Base-by-base conservation (phyloP, 2,888 invertebrate genomes). In the Mechanitis mazaeus region DNA sequence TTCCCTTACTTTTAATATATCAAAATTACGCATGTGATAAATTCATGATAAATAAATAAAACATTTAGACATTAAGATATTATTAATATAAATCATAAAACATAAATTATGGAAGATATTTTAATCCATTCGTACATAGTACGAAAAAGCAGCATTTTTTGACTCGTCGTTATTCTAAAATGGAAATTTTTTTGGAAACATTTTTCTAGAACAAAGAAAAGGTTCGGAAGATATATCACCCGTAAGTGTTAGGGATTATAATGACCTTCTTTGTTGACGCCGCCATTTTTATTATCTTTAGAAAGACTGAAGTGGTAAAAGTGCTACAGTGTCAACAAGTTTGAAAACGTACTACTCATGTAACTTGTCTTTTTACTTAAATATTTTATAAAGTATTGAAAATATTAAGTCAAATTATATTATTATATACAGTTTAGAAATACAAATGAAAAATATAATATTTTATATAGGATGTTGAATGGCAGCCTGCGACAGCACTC, bases 181-280 rank as follows among this genome's bases (percentile, higher is more conserved):
- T 50, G 50, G 47, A 20, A 50, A 11, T 47, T 28, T 47, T 47
- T n/a, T 47, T 47, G 11, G 11, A 31, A 28, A 50, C 6, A 47
- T n/a, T 47, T 47, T 50, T 50, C 6, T n/a, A 50, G 31, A 50
- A 50, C 50, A 50, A 50, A 50, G 50, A 31, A 50, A 50, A 50
- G 50, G 50, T 50, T 50, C 50, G 11, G 50, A 31, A 50, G 31
- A 50, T 50, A 50, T 50, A 50, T 50, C 31, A 50, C 50, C 50
- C 50, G 42, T 31, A 31, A 50, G 28, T 50, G 50, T 7, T 50
- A 50, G 50, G 31, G 50, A 50, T 50, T 50, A 50, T 50, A 50
- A 50, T 50, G 50, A 50, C 50, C 50, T 31, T 50, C 50, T 6
- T 11, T 50, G 50, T 31, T 50, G 50, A 50, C 50, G 31, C 31